A percentile compares a stretch with the other conserved stretches of the same genome.
Evolutionary conservation across 2,113 vertebrate genomes (phyloP).

Genomic region (Gymnocephalus cernua): DNA sequence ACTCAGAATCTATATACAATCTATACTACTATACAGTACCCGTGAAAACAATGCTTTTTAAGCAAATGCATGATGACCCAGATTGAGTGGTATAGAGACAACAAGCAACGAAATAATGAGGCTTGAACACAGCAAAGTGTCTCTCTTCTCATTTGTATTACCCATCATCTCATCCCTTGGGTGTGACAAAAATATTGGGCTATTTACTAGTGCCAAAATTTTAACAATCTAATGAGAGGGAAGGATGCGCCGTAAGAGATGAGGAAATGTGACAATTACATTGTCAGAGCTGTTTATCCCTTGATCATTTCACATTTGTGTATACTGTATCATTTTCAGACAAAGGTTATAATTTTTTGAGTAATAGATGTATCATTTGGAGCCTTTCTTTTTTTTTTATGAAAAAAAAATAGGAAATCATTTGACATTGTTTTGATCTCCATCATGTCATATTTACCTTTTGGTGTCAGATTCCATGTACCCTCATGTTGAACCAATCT

Average conservation of each 20-base stretch:
- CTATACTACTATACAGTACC: neutral
- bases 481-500: neutral
- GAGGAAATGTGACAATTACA: neutral
- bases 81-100: neutral
- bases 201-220: neutral
- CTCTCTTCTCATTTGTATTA: neutral
- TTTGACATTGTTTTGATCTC: neutral
- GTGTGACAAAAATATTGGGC: neutral
- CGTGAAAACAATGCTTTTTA: neutral
- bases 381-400: neutral
- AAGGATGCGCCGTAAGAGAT: neutral
- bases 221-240: neutral
- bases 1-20: no score
- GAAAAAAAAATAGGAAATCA: neutral
- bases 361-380: neutral
- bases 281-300: neutral
- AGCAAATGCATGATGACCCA: neutral
- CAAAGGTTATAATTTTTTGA: neutral
- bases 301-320: neutral
- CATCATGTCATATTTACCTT: neutral
- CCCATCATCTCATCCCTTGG: neutral
- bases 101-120: neutral
- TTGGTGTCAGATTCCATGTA: neutral
- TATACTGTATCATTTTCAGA: neutral
- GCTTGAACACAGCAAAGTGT: neutral